Evolutionary conservation across 1,140 invertebrate genomes (phyloP).

Genomic region (Zeugodacus cucurbitae): DNA sequence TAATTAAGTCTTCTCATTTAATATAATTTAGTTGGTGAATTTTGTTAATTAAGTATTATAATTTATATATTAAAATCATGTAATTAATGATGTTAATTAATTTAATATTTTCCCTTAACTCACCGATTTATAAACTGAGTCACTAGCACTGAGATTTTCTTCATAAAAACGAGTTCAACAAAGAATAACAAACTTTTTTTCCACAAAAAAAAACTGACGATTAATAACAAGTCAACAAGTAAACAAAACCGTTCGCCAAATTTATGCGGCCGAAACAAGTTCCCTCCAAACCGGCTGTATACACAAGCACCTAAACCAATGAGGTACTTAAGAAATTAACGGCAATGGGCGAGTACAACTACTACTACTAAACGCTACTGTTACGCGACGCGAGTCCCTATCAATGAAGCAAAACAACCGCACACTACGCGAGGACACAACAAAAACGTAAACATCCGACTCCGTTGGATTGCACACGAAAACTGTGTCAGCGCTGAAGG

Average conservation of each 20-base stretch:
- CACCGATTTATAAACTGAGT: not conserved
- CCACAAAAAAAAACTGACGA: not conserved
- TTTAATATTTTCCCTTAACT: too few species aligned
- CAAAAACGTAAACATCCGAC: constrained; percentile 56
- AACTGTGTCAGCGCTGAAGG: constrained; percentile 61
- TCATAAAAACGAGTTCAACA: not conserved
- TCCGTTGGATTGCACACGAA: constrained; percentile 63
- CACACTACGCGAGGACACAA: constrained; percentile 46
- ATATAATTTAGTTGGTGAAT: too few species aligned
- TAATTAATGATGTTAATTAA: too few species aligned
- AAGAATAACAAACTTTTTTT: not conserved
- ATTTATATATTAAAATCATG: too few species aligned
- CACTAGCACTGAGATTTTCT: not conserved
- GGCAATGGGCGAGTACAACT: not conserved
- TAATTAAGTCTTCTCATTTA: too few species aligned
- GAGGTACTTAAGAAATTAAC: not conserved
- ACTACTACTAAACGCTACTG: not conserved
- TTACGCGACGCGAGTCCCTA: constrained; percentile 42
- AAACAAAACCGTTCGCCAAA: not conserved
- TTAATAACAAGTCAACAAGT: constrained; percentile 7
- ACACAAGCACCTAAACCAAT: not conserved
- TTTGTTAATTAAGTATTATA: too few species aligned
- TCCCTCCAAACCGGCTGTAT: not conserved
- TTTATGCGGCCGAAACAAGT: not conserved
- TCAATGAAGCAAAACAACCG: constrained; percentile 46